Evolutionary conservation across 2,888 invertebrate genomes (phyloP).

Genomic region (Steinernema hermaphroditum): DNA sequence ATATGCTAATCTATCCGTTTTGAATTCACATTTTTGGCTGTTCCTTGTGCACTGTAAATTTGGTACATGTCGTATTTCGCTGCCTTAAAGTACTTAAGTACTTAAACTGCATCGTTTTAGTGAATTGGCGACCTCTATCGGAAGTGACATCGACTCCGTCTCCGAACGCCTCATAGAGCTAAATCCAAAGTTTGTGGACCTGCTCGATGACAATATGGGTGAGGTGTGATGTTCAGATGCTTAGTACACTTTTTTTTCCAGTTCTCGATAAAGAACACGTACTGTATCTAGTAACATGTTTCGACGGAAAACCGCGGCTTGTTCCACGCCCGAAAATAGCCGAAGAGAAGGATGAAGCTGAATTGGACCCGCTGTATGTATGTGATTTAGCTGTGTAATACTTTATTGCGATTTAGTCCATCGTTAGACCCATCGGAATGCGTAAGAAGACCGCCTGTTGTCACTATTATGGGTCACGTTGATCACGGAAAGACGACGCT

Average conservation of each 20-base stretch:
- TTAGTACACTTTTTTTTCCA: too few species aligned
- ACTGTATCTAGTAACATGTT: conserved; percentile 33
- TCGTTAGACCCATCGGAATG: conserved; percentile 75
- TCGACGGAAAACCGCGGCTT: conserved; percentile 35
- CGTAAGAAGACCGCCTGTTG: conserved; percentile 83
- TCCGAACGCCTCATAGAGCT: background rate
- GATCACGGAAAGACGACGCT: conserved; percentile 99
- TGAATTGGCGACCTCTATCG: background rate
- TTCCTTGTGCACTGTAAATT: too few species aligned
- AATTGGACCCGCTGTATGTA: conserved; percentile 31
- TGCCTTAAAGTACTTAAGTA: too few species aligned
- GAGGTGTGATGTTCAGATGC: too few species aligned
- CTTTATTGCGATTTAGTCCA: conserved; percentile 69
- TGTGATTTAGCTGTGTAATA: background rate
- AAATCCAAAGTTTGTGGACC: background rate
- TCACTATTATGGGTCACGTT: conserved; percentile 98
- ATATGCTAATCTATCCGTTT: too few species aligned
- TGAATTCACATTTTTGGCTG: too few species aligned
- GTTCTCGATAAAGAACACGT: conserved; percentile 37
- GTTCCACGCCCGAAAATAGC: conserved; percentile 35
- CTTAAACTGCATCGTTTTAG: too few species aligned
- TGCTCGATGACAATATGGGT: background rate
- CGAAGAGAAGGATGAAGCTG: conserved; percentile 32
- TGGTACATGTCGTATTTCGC: too few species aligned
- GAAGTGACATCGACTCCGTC: background rate